Evolutionary conservation across 2,797 vertebrate genomes (phyloP), one percentile per base, ranked within the genome.

Genomic region (Cygnus olor): DNA sequence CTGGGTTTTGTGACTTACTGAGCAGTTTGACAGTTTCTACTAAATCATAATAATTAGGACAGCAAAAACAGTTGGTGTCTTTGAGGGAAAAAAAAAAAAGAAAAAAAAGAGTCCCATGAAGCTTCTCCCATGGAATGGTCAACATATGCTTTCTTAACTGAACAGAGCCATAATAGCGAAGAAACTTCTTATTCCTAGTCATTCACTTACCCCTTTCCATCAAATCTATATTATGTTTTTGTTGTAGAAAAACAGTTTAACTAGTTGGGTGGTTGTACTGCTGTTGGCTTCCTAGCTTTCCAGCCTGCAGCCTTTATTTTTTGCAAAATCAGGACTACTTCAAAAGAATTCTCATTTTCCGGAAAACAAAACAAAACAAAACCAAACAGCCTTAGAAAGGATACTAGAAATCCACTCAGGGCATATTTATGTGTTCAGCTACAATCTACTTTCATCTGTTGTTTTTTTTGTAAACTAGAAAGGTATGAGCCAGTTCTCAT

Each of bases 381-480:
- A 27, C 32, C 57, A 5, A 51, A 25, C 25, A 14, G 5, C 58
- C 34, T n/a, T 30, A 76, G 58, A 81, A 89, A 69, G 36, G 71
- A 72, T 88, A 21, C 27, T 79, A 42, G 70, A 87, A 88, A 66
- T 66, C 8, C 20, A 56, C 17, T n/a, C 32, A 69, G 44, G 38
- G 47, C 0, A 0, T 88, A 56, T 85, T 86, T 87, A 79, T 11
- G 3, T 49, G 65, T 70, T 91, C 42, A 77, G 16, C 21, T 70
- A 36, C 0, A 1, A 6, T 87, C 2, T 63, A 34, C 73, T 86
- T 86, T 94, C 51, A 76, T 76, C 49, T 76, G 28, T 11, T 79
- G 20, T 17, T 84, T 93, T 84, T 84, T 84, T 80, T 86, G 51
- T 73, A 82, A 93, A 87, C 25, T 36, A 89, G 56, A 77, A 93